Base-by-base conservation (phyloP, 1,140 invertebrate species). In the Drosophila suzukii region DNA sequence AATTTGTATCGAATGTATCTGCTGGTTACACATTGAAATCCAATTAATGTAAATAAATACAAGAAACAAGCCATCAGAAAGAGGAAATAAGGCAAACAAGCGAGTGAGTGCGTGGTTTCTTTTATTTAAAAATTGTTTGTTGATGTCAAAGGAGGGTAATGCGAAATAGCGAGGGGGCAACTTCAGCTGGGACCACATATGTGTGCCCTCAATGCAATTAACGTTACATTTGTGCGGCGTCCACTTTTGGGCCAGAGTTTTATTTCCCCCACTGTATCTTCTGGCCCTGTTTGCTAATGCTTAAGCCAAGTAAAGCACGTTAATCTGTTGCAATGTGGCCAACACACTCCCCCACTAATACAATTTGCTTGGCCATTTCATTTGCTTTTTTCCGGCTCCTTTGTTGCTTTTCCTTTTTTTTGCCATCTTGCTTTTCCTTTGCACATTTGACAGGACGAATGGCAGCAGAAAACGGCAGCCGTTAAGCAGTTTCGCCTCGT, bases 41-140 rank as follows among this genome's bases (percentile, higher is more conserved):
- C 82, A 85, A 85, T 85, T 85, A 85, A 85, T 86, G 83, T 86
- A 85, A 85, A 85, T 82, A 85, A 85, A 85, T 78, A 85, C 79
- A 86, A 75, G 70, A 54, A 71, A 75, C 61, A 43, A 38, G 38
- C 34, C 41, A 32, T 43, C 70, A 7, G 60, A 32, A 51, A 51
- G 51, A 44, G 51, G n/a, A 62, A 75, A 54, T 41, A 41, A 63
- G 44, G 59, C 51, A 81, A 71, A 60, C 17, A 78, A 17, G 68
- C 51, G 63, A 63, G 68, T 82, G 74, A 60, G 68, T 85, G 78
- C 75, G 82, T 85, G 68, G 72, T 71, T 78, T 58, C 56, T 57
- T 86, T 85, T 85, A 86, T 85, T 86, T 86, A 75, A 85, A 73
- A 67, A 65, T 65, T 57, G 75, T 53, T 63, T 60, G 47, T 34